These are phyloP conservation scores for Pteruthius melanotis DNA, from an alignment of 2,113 vertebrate species.

Conservation along the genomic window DNA sequence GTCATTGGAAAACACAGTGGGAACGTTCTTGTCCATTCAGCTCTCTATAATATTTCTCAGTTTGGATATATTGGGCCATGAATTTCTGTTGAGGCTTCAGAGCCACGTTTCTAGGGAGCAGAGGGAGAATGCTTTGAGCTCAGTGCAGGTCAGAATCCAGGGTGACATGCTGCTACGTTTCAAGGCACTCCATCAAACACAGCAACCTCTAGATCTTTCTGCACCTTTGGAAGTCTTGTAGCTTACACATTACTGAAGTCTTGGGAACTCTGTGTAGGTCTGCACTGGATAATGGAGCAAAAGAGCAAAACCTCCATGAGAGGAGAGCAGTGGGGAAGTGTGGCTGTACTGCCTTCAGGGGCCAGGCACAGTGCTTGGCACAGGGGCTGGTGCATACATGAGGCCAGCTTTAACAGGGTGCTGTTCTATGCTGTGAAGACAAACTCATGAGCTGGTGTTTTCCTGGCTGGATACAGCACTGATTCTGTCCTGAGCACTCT, in stretches of 20 bases:
- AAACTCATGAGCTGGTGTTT: background rate
- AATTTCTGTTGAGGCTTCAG: background rate
- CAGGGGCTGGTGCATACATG: rapidly evolving
- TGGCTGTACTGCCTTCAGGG: background rate
- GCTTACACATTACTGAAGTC: background rate
- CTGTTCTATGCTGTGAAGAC: background rate
- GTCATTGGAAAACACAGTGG: background rate
- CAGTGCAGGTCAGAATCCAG: background rate
- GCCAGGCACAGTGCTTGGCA: background rate
- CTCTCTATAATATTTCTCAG: background rate
- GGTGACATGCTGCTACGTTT: background rate
- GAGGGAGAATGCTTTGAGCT: background rate
- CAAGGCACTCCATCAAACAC: background rate
- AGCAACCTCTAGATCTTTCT: background rate
- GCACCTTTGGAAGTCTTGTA: background rate
- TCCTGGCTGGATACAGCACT: background rate
- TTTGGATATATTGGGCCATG: background rate
- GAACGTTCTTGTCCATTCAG: background rate
- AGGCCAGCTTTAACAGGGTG: background rate
- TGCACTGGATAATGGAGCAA: background rate
- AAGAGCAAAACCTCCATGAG: background rate
- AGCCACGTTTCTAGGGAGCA: background rate
- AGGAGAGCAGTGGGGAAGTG: background rate
- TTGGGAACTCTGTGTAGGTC: background rate
- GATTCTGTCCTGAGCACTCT: background rate